Evolutionary conservation across 2,888 invertebrate genomes (phyloP).

Genomic region (Mechanitis messenoides): DNA sequence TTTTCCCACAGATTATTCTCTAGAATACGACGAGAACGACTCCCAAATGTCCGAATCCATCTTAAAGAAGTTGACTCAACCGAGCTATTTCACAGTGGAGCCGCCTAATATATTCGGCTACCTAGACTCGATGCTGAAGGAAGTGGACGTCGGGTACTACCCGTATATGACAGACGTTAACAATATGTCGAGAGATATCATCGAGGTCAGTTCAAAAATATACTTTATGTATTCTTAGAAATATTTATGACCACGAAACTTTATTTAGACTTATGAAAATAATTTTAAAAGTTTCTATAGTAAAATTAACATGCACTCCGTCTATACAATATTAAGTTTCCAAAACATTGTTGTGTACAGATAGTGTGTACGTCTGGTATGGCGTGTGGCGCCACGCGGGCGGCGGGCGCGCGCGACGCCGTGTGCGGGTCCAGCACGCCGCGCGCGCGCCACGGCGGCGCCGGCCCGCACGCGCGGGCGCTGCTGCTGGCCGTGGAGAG

Average conservation of each 20-base stretch:
- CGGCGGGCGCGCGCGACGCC: slow-evolving; percentile 52
- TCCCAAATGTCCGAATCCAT: slow-evolving; percentile 77
- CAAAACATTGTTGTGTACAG: slow-evolving; percentile 30
- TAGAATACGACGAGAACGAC: slow-evolving; percentile 51
- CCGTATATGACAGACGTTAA: slow-evolving; percentile 86
- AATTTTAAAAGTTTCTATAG: no score
- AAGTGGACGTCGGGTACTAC: slow-evolving; percentile 75
- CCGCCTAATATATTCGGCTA: slow-evolving; percentile 85
- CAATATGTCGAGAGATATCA: slow-evolving; percentile 81
- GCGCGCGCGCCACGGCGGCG: slow-evolving; percentile 37
- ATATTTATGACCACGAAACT: no score
- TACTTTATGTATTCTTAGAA: background rate
- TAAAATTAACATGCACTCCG: no score
- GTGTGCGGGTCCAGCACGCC: slow-evolving; percentile 45
- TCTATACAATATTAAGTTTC: background rate
- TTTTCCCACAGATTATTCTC: slow-evolving; percentile 80
- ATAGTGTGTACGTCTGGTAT: slow-evolving; percentile 40
- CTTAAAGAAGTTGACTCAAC: slow-evolving; percentile 76
- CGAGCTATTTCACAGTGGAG: slow-evolving; percentile 76
- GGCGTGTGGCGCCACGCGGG: slow-evolving; percentile 47
- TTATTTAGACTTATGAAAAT: no score
- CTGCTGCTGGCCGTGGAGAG: slow-evolving; percentile 43
- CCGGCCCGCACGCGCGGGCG: slow-evolving; percentile 28
- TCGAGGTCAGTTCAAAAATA: slow-evolving; percentile 77
- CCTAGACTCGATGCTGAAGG: slow-evolving; percentile 79